Evolutionary conservation across 1,140 invertebrate species (phyloP), one percentile per base, ranked within the genome.

Genomic region (Mamestra configurata): DNA sequence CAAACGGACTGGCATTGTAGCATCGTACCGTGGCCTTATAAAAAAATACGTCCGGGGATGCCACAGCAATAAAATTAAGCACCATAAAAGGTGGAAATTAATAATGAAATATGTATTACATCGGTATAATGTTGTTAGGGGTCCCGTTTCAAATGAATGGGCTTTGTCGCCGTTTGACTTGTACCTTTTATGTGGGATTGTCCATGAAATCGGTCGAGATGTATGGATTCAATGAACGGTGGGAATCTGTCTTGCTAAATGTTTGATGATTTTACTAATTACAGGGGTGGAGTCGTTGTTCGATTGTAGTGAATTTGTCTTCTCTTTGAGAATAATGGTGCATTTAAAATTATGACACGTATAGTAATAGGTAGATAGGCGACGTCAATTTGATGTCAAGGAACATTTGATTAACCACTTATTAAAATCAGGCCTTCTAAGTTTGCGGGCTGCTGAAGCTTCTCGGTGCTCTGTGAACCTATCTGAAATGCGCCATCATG

Each of bases 101-200:
- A 94, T 93, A 93, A 94, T 95, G 90, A 93, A 93, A 94, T 95
- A 95, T 95, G 92, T 95, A 95, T 94, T 93, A 95, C 93, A 95
- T 86, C 91, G 90, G 88, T 93, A 95, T 93, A 93, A 94, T 93
- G 93, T 95, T 95, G 93, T 95, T 93, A 95, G 90, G 88, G 66
- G 79, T 88, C 86, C 91, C 87, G 88, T 91, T 90, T 88, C 88
- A 77, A 83, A 88, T 93, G 88, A 90, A 92, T 90, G 84, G 89
- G 43, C 81, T 84, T 86, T 90, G 90, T 89, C 87, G 51, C 81
- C 90, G 84, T 95, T 93, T 94, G 93, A 95, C 92, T 94, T 89
- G 88, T 83, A 80, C 80, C 88, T 88, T 89, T 94, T 93, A 88
- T 92, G 79, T 82, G 80, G 89, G 88, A 92, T 92, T 92, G 89